Percentiles rank a stretch among this genome's conserved stretches.
These are phyloP conservation scores for Galerucella nymphaeae DNA, from an alignment of 2,888 invertebrate genomes.

Conservation along the genomic window DNA sequence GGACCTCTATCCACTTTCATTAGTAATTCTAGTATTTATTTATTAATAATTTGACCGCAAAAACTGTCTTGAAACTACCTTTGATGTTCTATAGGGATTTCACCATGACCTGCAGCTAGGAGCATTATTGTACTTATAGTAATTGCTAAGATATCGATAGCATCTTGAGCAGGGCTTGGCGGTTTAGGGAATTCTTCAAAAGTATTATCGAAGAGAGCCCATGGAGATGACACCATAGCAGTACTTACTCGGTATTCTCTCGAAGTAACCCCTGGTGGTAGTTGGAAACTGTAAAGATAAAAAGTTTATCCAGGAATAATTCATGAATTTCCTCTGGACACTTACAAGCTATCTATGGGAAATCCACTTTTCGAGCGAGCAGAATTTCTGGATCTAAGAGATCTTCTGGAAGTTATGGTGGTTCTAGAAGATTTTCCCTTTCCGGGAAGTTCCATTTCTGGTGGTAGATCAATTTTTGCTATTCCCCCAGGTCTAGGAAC, in stretches of 20 bases:
- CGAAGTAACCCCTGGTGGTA: constrained; percentile 22
- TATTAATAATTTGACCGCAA: background rate
- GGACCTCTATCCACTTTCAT: too few species aligned
- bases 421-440: constrained; percentile 20
- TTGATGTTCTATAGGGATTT: constrained; percentile 34
- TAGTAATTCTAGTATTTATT: too few species aligned
- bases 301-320: background rate
- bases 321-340: background rate
- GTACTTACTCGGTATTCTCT: constrained; percentile 33
- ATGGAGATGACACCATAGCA: constrained; percentile 32
- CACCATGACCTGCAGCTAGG: constrained; percentile 36
- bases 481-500: constrained; percentile 38
- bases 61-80: constrained; percentile 6
- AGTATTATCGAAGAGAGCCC: constrained; percentile 35
- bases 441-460: background rate
- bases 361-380: constrained; percentile 10
- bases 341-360: constrained; percentile 1
- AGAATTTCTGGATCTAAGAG: constrained; percentile 19
- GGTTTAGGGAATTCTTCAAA: constrained; percentile 18
- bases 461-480: constrained; percentile 35
- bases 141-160: constrained; percentile 53
- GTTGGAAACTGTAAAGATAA: constrained; percentile 22
- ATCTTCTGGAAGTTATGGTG: constrained; percentile 26
- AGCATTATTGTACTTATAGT: constrained; percentile 40
- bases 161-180: constrained; percentile 35